These are phyloP conservation scores for Isurus oxyrinchus DNA, from an alignment of 2,113 vertebrate species.

Conservation along the genomic window DNA sequence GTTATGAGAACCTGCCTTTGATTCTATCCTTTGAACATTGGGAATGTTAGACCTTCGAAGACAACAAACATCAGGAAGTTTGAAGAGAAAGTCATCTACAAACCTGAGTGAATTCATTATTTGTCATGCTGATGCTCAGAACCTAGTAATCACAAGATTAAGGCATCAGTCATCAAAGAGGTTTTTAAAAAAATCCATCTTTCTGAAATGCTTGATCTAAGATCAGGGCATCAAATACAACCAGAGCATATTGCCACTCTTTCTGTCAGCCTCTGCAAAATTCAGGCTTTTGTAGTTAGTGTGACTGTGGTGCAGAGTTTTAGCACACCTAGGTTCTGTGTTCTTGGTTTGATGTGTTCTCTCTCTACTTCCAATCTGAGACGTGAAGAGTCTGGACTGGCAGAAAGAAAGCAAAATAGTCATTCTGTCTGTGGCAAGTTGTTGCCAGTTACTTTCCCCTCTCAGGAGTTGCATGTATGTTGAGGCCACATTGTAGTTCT, in stretches of 20 bases:
- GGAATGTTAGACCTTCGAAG: not conserved
- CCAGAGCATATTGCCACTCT: too few species aligned
- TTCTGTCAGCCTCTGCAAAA: not conserved
- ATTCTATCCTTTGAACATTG: not conserved
- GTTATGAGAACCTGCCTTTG: not conserved
- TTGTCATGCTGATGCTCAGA: not conserved
- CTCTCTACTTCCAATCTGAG: not conserved
- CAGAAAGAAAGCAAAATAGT: not conserved
- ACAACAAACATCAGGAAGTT: not conserved
- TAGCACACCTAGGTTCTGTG: not conserved
- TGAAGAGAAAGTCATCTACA: not conserved
- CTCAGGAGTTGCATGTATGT: not conserved
- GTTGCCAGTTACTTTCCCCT: not conserved
- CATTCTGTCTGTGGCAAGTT: not conserved
- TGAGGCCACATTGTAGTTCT: not conserved
- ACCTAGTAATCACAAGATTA: not conserved
- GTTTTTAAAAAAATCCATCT: not conserved
- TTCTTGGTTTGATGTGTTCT: not conserved
- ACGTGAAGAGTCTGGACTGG: not conserved
- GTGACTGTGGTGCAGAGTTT: not conserved
- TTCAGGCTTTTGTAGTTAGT: not conserved
- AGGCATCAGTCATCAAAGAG: not conserved
- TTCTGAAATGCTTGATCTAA: not conserved
- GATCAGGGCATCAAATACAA: not conserved
- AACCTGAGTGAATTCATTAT: not conserved